Percentiles rank a stretch among this genome's conserved stretches.
These are phyloP conservation scores for Tachyglossus aculeatus DNA, from an alignment of 2,797 vertebrate species.

Conservation along the genomic window DNA sequence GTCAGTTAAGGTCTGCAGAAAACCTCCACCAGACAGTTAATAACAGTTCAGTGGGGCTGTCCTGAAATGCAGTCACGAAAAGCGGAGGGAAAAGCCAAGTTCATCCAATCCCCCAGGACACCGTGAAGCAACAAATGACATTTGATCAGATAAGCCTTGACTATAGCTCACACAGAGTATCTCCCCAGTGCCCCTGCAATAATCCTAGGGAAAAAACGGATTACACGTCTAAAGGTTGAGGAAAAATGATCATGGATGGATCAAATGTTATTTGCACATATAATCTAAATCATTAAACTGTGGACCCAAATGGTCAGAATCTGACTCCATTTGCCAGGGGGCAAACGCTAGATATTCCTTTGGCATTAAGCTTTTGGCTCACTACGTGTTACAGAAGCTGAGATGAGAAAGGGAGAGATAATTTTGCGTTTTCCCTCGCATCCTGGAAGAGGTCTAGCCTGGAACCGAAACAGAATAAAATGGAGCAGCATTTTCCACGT, in stretches of 20 bases:
- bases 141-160: constrained; percentile 17
- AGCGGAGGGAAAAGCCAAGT: constrained; percentile 3
- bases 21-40: background rate
- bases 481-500: no score
- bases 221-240: constrained; percentile 19
- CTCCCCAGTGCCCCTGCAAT: background rate
- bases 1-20: background rate
- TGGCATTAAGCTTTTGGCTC: no score
- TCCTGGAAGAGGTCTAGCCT: no score
- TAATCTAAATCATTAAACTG: background rate
- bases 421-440: no score
- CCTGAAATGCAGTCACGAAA: background rate
- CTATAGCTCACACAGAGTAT: background rate
- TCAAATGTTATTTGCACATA: background rate
- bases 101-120: background rate
- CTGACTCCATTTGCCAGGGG: background rate
- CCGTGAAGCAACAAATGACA: constrained; percentile 1
- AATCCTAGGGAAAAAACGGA: constrained; percentile 30
- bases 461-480: no score
- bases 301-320: background rate
- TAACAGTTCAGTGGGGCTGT: background rate
- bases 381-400: no score
- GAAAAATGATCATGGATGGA: background rate
- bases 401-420: no score
- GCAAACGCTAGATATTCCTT: background rate